phyloP scores from a whole-genome alignment of 2,797 vertebrate species.

The Peromyscus aztecus region DNA sequence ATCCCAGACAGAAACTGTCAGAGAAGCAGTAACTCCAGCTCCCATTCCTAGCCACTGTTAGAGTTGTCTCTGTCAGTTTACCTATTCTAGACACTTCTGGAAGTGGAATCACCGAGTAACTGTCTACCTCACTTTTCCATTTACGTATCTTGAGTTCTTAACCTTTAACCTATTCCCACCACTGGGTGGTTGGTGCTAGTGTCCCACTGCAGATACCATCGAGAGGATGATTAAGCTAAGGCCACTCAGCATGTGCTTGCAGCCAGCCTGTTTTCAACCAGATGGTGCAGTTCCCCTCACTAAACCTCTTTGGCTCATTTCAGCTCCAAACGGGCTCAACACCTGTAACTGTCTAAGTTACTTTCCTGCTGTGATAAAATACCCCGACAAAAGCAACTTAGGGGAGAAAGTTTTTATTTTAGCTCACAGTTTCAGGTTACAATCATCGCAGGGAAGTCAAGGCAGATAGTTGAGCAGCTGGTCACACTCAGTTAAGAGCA shows the following conservation, averaged over 20 bases:
- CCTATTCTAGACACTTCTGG: background rate
- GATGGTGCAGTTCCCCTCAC: background rate
- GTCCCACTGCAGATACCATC: background rate
- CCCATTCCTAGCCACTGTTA: background rate
- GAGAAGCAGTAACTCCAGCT: background rate
- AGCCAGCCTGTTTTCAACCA: background rate
- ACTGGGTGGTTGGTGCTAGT: background rate
- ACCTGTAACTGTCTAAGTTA: background rate
- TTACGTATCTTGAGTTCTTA: background rate
- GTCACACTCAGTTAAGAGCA: background rate
- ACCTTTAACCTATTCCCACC: background rate
- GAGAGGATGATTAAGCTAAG: background rate
- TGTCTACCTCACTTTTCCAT: background rate
- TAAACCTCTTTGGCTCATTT: background rate
- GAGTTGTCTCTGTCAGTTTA: background rate
- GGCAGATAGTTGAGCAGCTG: background rate
- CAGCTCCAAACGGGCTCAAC: background rate
- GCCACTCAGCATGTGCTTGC: background rate
- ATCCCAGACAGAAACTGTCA: background rate
- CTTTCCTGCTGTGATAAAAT: background rate
- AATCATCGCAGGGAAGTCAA: background rate
- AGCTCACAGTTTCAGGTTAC: background rate
- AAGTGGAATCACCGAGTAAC: background rate
- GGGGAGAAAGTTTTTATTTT: background rate
- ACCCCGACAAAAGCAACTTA: background rate